Conservation (phyloP, 2,888 invertebrate species). For the Pseudococcus jackbeardsleyi region DNA sequence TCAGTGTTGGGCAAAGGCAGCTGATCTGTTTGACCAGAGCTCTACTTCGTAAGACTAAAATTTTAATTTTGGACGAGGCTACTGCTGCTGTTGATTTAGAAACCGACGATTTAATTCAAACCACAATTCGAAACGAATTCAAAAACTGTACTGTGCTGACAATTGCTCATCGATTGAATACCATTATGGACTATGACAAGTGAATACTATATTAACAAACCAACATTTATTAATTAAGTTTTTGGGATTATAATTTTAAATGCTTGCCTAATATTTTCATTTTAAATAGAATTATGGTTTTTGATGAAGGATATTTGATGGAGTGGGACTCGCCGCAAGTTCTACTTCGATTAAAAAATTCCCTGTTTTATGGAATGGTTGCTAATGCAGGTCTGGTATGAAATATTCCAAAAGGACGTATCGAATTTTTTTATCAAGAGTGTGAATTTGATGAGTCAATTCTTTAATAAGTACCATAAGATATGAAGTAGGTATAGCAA, state of each 20-base stretch:
- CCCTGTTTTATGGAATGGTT: constrained; percentile 86
- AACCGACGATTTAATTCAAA: constrained; percentile 90
- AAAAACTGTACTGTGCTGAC: constrained; percentile 89
- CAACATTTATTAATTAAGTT: neutral
- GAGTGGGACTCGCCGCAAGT: constrained; percentile 83
- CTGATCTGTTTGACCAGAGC: constrained; percentile 88
- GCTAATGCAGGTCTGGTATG: constrained; percentile 70
- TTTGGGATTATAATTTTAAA: neutral
- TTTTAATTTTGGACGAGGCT: constrained; percentile 88
- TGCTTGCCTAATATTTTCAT: neutral
- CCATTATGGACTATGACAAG: constrained; percentile 89
- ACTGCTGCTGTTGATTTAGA: constrained; percentile 93
- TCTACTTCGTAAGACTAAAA: constrained; percentile 86
- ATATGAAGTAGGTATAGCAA: too few species aligned
- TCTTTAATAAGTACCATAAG: too few species aligned
- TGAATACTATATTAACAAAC: constrained; percentile 67
- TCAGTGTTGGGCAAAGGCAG: constrained; percentile 91
- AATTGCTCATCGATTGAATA: constrained; percentile 93
- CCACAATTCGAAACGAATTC: constrained; percentile 90
- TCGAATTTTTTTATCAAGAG: neutral
- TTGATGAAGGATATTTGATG: constrained; percentile 81
- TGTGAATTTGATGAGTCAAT: neutral
- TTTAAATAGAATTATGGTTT: constrained; percentile 79
- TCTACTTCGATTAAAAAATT: constrained; percentile 78
- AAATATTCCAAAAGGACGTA: neutral